Evolutionary conservation across 2,113 vertebrate species (phyloP).

Genomic region (Gyps fulvus): DNA sequence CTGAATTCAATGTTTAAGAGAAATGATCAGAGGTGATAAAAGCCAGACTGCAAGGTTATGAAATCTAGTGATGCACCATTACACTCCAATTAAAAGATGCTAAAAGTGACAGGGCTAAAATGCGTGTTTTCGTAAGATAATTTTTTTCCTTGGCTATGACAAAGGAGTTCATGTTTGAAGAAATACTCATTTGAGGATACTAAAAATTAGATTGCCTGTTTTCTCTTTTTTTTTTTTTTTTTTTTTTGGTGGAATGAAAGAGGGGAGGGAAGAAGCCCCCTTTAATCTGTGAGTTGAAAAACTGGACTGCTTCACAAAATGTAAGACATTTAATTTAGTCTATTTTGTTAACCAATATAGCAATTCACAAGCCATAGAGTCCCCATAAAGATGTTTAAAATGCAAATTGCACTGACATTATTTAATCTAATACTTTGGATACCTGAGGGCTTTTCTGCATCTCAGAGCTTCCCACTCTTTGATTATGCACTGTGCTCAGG

Average conservation of each 20-base stretch:
- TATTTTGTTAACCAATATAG: neutral
- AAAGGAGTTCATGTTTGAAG: neutral
- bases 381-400: slow-evolving; percentile 8
- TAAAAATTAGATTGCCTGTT: neutral
- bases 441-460: neutral
- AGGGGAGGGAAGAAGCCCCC: neutral
- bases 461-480: neutral
- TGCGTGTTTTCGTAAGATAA: neutral
- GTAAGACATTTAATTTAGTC: neutral
- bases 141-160: neutral
- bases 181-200: neutral
- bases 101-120: neutral
- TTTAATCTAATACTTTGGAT: neutral
- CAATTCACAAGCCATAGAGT: neutral
- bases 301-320: neutral
- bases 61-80: slow-evolving; percentile 1
- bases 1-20: neutral
- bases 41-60: neutral
- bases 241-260: neutral
- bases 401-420: slow-evolving; percentile 9
- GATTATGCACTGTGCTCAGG: neutral
- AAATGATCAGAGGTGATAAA: neutral
- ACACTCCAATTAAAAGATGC: slow-evolving; percentile 33
- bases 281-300: neutral
- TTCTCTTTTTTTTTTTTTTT: neutral